Evolutionary conservation across 2,888 invertebrate genomes (phyloP).

Genomic region (Calliphora vomitoria): DNA sequence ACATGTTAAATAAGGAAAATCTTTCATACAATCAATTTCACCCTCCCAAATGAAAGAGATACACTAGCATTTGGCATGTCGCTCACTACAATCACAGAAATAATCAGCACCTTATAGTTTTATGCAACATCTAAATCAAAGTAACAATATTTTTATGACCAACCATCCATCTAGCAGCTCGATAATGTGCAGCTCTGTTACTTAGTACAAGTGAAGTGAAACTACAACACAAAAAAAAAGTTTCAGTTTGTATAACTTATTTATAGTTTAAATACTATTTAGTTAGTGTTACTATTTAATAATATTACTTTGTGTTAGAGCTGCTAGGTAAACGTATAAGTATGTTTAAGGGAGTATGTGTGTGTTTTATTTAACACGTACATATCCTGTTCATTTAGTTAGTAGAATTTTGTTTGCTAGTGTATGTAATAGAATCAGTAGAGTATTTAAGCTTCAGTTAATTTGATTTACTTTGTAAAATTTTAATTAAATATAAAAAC

Average conservation of each 20-base stretch:
- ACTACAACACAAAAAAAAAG: neutral
- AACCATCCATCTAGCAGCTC: neutral
- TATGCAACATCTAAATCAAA: constrained; percentile 36
- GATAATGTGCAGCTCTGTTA: neutral
- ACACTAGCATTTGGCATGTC: too few relatives aligned
- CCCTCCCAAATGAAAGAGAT: too few relatives aligned
- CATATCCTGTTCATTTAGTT: constrained; percentile 12
- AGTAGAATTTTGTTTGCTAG: neutral
- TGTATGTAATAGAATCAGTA: constrained; percentile 46
- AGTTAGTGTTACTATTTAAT: constrained; percentile 47
- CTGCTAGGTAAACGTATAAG: neutral
- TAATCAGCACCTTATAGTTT: neutral
- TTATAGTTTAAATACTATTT: constrained; percentile 19
- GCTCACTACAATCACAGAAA: neutral
- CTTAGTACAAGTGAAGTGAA: too few relatives aligned
- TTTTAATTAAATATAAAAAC: constrained; percentile 72
- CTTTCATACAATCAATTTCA: too few relatives aligned
- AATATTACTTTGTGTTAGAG: constrained; percentile 17
- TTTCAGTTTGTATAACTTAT: constrained; percentile 32
- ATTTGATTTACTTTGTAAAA: constrained; percentile 72
- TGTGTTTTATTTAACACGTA: constrained; percentile 14
- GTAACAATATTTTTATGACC: constrained; percentile 14
- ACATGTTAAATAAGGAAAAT: too few relatives aligned
- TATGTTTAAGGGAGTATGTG: neutral
- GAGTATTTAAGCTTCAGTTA: constrained; percentile 70